A percentile compares a stretch with the other conserved stretches of the same genome.
Conservation (phyloP, 2,888 invertebrate species). For the Meteorus cinctellus region DNA sequence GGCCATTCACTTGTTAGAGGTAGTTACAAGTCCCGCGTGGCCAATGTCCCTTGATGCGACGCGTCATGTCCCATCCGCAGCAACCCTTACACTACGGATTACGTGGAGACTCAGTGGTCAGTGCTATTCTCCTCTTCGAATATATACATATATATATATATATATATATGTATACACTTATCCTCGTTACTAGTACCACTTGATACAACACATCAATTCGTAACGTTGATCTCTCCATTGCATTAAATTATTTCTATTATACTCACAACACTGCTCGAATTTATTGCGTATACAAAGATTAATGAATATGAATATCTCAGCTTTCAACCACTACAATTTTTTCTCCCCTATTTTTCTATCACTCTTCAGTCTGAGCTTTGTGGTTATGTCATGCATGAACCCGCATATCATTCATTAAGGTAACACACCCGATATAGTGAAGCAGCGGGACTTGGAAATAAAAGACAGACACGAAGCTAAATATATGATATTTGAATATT, state of each 20-base stretch:
- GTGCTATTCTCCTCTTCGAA: not conserved
- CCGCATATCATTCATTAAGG: constrained; percentile 71
- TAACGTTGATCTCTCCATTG: not conserved
- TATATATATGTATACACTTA: not conserved
- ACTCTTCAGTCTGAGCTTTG: not conserved
- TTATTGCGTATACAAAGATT: not conserved
- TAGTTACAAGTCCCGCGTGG: constrained; percentile 62
- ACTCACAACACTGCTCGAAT: not conserved
- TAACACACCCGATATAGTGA: constrained; percentile 55
- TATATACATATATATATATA: not conserved
- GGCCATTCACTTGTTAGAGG: constrained; percentile 59
- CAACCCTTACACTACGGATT: constrained; percentile 49
- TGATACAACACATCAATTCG: not conserved
- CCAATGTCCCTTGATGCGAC: constrained; percentile 46
- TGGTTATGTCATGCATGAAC: constrained; percentile 57
- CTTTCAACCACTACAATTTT: not conserved
- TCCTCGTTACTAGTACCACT: constrained; percentile 2
- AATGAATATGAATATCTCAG: not conserved
- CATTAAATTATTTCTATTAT: not conserved
- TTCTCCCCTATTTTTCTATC: not conserved
- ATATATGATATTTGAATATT: too few relatives aligned
- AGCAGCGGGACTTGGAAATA: not conserved
- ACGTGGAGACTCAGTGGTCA: constrained; percentile 39
- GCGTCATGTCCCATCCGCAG: constrained; percentile 34
- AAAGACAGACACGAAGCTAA: constrained; percentile 42